Base-by-base conservation (phyloP, 2,113 vertebrate species). In the Vireo altiloquus region DNA sequence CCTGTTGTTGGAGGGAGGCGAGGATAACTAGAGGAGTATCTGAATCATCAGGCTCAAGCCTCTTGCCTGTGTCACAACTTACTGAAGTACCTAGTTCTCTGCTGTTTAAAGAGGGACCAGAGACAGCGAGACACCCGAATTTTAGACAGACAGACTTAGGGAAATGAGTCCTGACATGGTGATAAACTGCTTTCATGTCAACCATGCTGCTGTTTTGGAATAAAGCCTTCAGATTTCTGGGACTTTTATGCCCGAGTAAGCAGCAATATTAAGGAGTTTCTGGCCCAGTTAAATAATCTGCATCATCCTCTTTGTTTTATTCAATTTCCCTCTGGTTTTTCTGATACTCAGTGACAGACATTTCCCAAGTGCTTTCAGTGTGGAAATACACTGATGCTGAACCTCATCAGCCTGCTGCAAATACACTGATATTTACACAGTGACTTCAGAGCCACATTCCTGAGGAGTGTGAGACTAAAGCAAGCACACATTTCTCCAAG, bases 111-210 rank as follows among this genome's bases (percentile, higher is more conserved):
- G 46, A 80, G n/a, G 5, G 46, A 12, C 35, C 40, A 59, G 69
- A 63, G 15, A 54, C 28, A 75, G n/a, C 31, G 35, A 56, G 24
- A 66, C 14, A 74, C 5, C 0, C 0, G 0, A 42, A 54, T 78
- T 85, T 82, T 47, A 56, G 33, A 39, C 27, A 64, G 28, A 39
- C 13, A 59, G 65, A 40, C 21, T 61, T 59, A 25, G 22, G 18
- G 23, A 89, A 86, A 89, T 54, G 11, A 66, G 60, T 91, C 37
- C 31, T 79, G 12, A 31, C 22, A 6, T 24, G 20, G 7, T 44
- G 70, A 72, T 82, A 53, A 82, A 49, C 17, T 76, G 22, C 31
- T 90, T 85, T 75, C 10, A 24, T 39, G 30, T 69, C 27, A 85
- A 31, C 42, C 35, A 37, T 0, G 0, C 49, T 60, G 40, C 57